Evolutionary conservation across 2,797 vertebrate species (phyloP).

Genomic region (Telmatherina bonti): DNA sequence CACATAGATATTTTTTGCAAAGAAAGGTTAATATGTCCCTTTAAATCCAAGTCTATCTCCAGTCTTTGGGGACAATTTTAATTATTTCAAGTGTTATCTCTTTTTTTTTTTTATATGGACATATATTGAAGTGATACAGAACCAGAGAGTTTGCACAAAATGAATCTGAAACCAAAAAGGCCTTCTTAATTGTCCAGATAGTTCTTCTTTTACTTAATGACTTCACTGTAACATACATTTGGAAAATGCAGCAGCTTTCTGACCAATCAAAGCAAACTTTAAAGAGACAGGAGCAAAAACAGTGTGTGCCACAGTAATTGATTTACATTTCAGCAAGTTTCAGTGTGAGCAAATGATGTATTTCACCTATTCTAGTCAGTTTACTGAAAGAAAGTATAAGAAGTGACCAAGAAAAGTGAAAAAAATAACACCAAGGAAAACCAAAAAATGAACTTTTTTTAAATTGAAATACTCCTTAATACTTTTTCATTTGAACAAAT

Average conservation of each 20-base stretch:
- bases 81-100: not conserved
- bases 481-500: not conserved
- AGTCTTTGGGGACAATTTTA: not conserved
- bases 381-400: not conserved
- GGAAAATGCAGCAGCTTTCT: not conserved
- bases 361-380: not conserved
- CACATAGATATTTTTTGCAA: constrained; percentile 15
- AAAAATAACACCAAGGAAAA: not conserved
- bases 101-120: not conserved
- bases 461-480: not conserved
- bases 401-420: not conserved
- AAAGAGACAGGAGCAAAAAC: not conserved
- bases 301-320: not conserved
- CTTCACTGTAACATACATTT: not conserved
- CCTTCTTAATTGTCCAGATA: not conserved
- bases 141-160: not conserved
- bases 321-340: not conserved
- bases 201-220: not conserved
- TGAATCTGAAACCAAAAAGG: not conserved
- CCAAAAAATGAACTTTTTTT: not conserved
- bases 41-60: not conserved
- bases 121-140: not conserved
- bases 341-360: not conserved
- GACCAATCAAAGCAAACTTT: not conserved
- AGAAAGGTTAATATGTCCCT: not conserved